Evolutionary conservation across 2,888 invertebrate genomes (phyloP).

Genomic region (Rhingia campestris): DNA sequence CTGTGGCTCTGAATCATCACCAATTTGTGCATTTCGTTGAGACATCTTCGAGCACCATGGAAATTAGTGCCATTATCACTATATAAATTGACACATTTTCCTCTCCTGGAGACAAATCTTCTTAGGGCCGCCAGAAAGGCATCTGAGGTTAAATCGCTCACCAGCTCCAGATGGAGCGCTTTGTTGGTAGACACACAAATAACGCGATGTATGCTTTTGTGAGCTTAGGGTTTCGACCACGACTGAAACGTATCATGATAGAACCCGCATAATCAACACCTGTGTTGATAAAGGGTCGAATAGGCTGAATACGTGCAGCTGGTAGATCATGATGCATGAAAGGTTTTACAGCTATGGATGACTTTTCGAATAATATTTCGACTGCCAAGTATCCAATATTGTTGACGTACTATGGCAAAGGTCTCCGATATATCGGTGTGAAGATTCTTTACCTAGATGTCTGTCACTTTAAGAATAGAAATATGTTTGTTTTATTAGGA

Average conservation of each 20-base stretch:
- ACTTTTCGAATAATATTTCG: conserved; percentile 28
- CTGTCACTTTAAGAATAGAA: conserved; percentile 9
- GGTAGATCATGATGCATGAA: conserved; percentile 13
- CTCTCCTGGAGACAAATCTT: no score
- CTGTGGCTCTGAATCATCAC: conserved; percentile 21
- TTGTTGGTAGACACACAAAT: conserved; percentile 53
- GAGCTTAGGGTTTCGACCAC: conserved; percentile 11
- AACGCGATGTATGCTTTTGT: conserved; percentile 45
- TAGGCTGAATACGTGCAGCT: conserved; percentile 8
- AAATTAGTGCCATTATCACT: conserved; percentile 49
- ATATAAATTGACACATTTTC: conserved; percentile 42
- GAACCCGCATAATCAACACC: no score
- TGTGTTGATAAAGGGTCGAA: conserved; percentile 39
- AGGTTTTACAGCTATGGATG: not conserved
- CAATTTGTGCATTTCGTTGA: conserved; percentile 34
- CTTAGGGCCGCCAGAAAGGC: no score
- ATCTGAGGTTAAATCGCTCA: conserved; percentile 43
- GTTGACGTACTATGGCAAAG: no score
- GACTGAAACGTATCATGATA: conserved; percentile 28
- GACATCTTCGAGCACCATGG: conserved; percentile 19
- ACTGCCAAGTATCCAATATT: conserved; percentile 45
- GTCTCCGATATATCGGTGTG: not conserved
- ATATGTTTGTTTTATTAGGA: conserved; percentile 12
- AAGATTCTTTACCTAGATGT: not conserved
- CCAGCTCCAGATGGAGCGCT: conserved; percentile 49